Percentiles rank a stretch among this genome's conserved stretches.
phyloP scores from a whole-genome alignment of 2,113 vertebrate species.

The Psettodes erumei region DNA sequence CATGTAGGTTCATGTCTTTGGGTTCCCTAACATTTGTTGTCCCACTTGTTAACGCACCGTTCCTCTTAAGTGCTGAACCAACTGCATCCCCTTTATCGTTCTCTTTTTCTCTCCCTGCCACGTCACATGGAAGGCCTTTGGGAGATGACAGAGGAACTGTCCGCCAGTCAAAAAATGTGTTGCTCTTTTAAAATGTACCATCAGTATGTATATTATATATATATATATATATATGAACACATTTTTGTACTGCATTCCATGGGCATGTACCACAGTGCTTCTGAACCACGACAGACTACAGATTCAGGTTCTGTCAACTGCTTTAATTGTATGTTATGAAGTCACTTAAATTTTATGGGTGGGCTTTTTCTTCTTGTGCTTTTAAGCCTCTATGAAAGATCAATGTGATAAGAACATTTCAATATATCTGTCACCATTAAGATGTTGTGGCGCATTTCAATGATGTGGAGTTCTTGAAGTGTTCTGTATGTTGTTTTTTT shows the following conservation, averaged over 20 bases:
- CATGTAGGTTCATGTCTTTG: constrained; percentile 40
- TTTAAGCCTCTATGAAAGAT: constrained; percentile 56
- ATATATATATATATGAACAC: constrained; percentile 42
- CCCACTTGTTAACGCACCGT: constrained; percentile 21
- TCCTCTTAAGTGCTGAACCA: constrained; percentile 64
- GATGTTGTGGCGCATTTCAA: constrained; percentile 66
- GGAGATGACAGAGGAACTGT: constrained; percentile 35
- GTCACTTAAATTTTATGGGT: constrained; percentile 50
- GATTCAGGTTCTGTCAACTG: constrained; percentile 30
- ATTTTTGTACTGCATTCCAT: constrained; percentile 77
- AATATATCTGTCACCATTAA: constrained; percentile 60
- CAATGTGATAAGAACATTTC: constrained; percentile 63
- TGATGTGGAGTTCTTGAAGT: constrained; percentile 66
- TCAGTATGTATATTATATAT: constrained; percentile 52
- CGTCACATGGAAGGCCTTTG: constrained; percentile 54
- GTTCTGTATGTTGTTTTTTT: constrained; percentile 46
- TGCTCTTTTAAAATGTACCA: constrained; percentile 57
- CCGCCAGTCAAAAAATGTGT: constrained; percentile 60
- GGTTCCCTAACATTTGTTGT: constrained; percentile 30
- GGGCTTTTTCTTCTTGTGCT: constrained; percentile 49
- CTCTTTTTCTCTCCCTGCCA: constrained; percentile 27
- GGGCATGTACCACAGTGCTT: constrained; percentile 75
- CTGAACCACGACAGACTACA: constrained; percentile 40
- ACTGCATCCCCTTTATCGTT: constrained; percentile 33
- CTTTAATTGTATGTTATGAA: constrained; percentile 57